Percentiles rank a stretch among this genome's conserved stretches.
These are phyloP conservation scores for Peromyscus polionotus DNA, from an alignment of 2,113 vertebrate genomes.

Conservation along the genomic window DNA sequence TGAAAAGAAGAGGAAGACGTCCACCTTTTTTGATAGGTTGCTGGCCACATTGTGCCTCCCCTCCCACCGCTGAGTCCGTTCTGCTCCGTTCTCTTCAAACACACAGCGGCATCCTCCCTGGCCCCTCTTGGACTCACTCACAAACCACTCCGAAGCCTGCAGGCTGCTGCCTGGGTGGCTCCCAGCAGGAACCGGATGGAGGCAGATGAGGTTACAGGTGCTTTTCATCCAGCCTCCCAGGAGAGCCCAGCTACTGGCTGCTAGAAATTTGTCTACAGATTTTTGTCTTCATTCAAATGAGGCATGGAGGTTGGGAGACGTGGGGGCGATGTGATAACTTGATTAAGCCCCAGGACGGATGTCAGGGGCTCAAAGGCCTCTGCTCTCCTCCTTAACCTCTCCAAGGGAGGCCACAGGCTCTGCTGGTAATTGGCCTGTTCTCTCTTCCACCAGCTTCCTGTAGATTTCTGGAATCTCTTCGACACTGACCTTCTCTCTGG, in stretches of 20 bases:
- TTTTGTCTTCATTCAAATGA: constrained; percentile 86
- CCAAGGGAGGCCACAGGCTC: constrained; percentile 83
- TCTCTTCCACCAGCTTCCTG: constrained; percentile 31
- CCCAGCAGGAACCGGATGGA: constrained; percentile 86
- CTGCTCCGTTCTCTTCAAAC: constrained; percentile 55
- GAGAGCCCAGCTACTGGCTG: constrained; percentile 86
- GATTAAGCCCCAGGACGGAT: constrained; percentile 81
- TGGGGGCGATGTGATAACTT: constrained; percentile 82
- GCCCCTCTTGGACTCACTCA: neutral
- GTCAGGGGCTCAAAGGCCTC: constrained; percentile 70
- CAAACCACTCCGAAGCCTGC: constrained; percentile 52
- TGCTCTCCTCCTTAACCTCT: constrained; percentile 89
- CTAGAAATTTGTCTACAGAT: constrained; percentile 90
- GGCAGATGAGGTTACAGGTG: constrained; percentile 90
- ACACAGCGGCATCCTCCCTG: constrained; percentile 18
- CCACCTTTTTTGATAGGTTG: constrained; percentile 60
- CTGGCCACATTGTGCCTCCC: constrained; percentile 80
- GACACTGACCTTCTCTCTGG: neutral
- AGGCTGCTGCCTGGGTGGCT: constrained; percentile 80
- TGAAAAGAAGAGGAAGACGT: neutral
- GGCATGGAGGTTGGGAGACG: neutral
- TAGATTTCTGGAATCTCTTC: neutral
- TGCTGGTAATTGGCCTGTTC: constrained; percentile 80
- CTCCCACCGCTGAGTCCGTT: neutral
- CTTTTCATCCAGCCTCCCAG: constrained; percentile 89